Conservation (phyloP, 2,797 vertebrate species). For the Novumbra hubbsi region DNA sequence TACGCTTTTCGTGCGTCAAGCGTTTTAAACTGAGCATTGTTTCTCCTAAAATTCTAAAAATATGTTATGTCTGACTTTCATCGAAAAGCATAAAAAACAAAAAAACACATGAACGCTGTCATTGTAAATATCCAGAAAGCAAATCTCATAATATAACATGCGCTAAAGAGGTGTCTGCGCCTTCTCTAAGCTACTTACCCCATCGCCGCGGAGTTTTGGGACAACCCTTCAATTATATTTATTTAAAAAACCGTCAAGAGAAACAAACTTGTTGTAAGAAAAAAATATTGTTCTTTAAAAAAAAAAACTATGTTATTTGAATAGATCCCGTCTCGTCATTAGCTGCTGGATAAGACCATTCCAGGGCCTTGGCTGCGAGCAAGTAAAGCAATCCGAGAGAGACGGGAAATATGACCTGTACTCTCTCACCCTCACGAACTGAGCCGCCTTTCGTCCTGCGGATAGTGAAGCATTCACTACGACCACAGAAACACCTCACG, state of each 20-base stretch:
- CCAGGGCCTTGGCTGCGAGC: conserved; percentile 42
- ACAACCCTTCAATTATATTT: conserved; percentile 48
- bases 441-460: conserved; percentile 50
- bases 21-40: neutral
- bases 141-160: conserved; percentile 46
- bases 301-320: conserved; percentile 8
- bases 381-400: conserved; percentile 48
- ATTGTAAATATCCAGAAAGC: conserved; percentile 19
- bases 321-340: conserved; percentile 56
- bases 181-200: conserved; percentile 68
- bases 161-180: conserved; percentile 39
- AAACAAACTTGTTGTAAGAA: neutral
- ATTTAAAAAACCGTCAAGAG: neutral
- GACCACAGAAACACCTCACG: conserved; percentile 25
- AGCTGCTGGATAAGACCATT: conserved; percentile 59
- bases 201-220: conserved; percentile 69
- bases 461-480: conserved; percentile 46
- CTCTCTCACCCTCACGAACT: conserved; percentile 62
- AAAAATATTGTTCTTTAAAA: conserved; percentile 22
- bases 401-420: conserved; percentile 63
- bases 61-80: neutral
- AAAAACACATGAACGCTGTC: neutral
- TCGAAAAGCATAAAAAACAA: neutral
- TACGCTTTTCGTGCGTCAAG: neutral
- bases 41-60: neutral